phyloP scores from a whole-genome alignment of 1,140 invertebrate species.

The Leptinotarsa undecemlineata region DNA sequence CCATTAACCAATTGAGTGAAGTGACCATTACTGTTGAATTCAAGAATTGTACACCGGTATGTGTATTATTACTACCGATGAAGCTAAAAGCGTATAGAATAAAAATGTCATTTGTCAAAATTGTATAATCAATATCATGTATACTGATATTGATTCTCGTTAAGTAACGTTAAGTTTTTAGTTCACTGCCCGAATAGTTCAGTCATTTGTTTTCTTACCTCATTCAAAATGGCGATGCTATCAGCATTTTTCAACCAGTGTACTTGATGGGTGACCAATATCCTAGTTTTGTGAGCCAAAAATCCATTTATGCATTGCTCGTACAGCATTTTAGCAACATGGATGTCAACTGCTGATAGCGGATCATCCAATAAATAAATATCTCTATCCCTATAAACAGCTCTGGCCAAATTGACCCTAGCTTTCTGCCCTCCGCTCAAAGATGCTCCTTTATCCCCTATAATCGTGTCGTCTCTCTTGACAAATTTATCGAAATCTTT shows the following conservation, averaged over 20 bases:
- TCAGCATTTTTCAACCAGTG: conserved; percentile 82
- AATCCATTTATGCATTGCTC: conserved; percentile 70
- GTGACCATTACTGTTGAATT: too few species aligned
- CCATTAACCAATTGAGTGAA: too few species aligned
- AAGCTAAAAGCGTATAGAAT: too few species aligned
- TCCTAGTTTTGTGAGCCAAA: conserved; percentile 69
- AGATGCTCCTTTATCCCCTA: conserved; percentile 81
- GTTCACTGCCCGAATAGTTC: too few species aligned
- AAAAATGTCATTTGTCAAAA: too few species aligned
- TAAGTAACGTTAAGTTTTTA: too few species aligned
- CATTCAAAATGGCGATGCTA: conserved; percentile 65
- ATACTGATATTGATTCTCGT: too few species aligned
- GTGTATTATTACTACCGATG: too few species aligned
- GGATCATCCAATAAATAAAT: conserved; percentile 86
- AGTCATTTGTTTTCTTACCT: conserved; percentile 50
- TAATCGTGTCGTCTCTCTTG: conserved; percentile 79
- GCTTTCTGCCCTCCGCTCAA: conserved; percentile 90
- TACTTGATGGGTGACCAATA: conserved; percentile 87
- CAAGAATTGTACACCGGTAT: too few species aligned
- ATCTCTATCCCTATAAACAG: conserved; percentile 79
- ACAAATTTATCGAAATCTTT: conserved; percentile 72
- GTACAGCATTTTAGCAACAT: conserved; percentile 71
- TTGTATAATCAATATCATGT: too few species aligned
- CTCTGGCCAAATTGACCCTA: conserved; percentile 82
- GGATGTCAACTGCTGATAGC: conserved; percentile 75